Conservation (phyloP, 2,113 vertebrate genomes). For the Eublepharis macularius region DNA sequence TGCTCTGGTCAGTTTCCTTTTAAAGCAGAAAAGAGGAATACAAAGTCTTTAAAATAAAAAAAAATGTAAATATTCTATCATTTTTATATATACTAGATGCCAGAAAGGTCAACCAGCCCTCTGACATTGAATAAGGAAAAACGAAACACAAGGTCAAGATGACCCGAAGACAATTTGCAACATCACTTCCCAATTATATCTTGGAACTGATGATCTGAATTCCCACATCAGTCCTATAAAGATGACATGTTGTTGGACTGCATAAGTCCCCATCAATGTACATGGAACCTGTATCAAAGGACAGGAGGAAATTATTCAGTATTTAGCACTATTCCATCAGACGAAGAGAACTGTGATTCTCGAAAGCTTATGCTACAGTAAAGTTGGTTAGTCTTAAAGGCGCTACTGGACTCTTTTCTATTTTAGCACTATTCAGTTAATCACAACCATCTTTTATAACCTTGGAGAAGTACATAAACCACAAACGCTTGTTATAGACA, state of each 20-base stretch:
- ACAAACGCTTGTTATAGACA: background rate
- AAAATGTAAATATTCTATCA: background rate
- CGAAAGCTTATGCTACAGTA: too few relatives aligned
- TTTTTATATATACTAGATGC: background rate
- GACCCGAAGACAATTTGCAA: background rate
- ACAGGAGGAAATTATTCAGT: background rate
- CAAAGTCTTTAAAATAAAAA: too few relatives aligned
- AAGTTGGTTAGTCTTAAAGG: too few relatives aligned
- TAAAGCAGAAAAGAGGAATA: too few relatives aligned
- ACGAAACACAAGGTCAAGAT: background rate
- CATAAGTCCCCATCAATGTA: background rate
- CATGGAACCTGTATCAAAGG: background rate
- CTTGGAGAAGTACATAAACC: rapidly evolving
- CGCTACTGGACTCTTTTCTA: too few relatives aligned
- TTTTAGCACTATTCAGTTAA: background rate
- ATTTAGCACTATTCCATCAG: background rate
- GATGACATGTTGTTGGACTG: background rate
- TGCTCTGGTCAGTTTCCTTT: too few relatives aligned
- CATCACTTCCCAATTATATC: background rate
- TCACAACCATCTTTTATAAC: background rate
- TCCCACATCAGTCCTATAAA: background rate
- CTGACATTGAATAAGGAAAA: rapidly evolving
- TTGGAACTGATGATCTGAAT: background rate
- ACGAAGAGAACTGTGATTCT: too few relatives aligned
- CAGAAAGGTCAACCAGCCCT: rapidly evolving